These are phyloP conservation scores for Pseudorhombus dupliciocellatus DNA, from an alignment of 2,113 vertebrate species.

Conservation along the genomic window DNA sequence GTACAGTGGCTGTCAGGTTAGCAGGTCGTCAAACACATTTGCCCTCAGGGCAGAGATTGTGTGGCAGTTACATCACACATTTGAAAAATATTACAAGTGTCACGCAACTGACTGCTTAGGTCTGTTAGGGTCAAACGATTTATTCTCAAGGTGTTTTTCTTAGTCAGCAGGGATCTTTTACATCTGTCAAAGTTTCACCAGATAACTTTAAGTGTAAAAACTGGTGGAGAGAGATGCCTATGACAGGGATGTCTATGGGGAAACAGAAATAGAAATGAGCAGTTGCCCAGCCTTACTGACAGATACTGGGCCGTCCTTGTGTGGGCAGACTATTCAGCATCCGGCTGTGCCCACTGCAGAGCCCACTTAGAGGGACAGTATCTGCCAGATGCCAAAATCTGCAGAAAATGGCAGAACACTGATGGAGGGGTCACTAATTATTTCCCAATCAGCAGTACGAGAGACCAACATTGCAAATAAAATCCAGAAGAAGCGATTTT, in stretches of 20 bases:
- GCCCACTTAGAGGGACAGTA: conserved; percentile 38
- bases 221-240: neutral
- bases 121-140: neutral
- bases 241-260: conserved; percentile 31
- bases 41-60: neutral
- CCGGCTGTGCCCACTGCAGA: conserved; percentile 22
- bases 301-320: conserved; percentile 24
- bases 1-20: conserved; percentile 4
- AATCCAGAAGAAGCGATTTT: conserved; percentile 31
- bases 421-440: conserved; percentile 35
- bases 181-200: neutral
- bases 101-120: neutral
- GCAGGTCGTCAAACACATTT: conserved; percentile 25
- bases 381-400: conserved; percentile 3
- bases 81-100: too few species aligned
- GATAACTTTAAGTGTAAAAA: neutral
- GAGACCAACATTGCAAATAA: conserved; percentile 23
- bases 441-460: conserved; percentile 35
- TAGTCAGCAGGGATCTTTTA: neutral
- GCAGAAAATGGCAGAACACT: conserved; percentile 5
- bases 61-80: too few species aligned
- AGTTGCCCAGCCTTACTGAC: conserved; percentile 20
- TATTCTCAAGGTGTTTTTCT: neutral
- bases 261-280: conserved; percentile 51
- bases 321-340: conserved; percentile 30